Conservation (phyloP, 1,140 invertebrate species). For the Polyergus mexicanus region DNA sequence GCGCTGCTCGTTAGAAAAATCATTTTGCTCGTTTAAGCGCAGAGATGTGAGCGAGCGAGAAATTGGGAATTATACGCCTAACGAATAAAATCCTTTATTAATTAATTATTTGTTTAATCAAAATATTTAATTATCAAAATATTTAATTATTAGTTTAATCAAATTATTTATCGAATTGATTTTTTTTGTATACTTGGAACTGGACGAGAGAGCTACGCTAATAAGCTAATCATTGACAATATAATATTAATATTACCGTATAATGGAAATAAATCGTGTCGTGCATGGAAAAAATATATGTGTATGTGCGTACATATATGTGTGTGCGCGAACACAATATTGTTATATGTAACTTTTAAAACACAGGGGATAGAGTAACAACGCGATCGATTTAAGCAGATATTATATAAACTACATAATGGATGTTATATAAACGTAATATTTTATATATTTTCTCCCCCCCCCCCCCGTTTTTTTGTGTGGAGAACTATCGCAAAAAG, state of each 20-base stretch:
- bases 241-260: too few relatives aligned
- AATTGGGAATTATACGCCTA: background rate
- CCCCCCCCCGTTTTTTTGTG: background rate
- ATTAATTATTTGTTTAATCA: slow-evolving; percentile 2
- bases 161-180: slow-evolving; percentile 7
- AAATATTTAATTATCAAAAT: too few relatives aligned
- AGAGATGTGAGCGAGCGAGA: background rate
- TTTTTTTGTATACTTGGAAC: background rate
- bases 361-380: background rate
- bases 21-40: background rate
- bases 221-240: background rate
- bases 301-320: background rate
- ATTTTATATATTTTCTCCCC: background rate
- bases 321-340: background rate
- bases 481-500: slow-evolving; percentile 41
- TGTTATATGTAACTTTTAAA: slow-evolving; percentile 27
- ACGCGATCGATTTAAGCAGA: slow-evolving; percentile 42
- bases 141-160: slow-evolving; percentile 5
- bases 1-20: background rate
- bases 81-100: background rate
- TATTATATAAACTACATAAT: background rate
- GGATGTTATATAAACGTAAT: background rate
- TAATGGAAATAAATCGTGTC: slow-evolving; percentile 31
- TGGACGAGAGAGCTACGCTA: background rate
- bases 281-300: background rate